These are phyloP conservation scores for Drosophila cardini DNA, from an alignment of 1,140 invertebrate species.

Conservation along the genomic window DNA sequence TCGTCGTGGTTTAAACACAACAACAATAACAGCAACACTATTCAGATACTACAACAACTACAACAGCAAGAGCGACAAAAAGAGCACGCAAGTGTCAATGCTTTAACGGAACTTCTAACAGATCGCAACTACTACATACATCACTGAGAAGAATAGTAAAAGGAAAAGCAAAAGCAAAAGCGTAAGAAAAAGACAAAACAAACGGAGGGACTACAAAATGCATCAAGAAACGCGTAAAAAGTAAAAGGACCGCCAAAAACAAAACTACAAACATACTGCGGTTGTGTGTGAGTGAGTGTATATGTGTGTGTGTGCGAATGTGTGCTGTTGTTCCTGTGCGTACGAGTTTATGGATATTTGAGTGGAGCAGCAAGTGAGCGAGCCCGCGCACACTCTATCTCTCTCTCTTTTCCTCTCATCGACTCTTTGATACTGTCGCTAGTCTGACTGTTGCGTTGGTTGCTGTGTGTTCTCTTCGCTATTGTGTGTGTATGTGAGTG, in stretches of 20 bases:
- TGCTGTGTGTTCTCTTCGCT: constrained; percentile 3
- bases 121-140: constrained; percentile 29
- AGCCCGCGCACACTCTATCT: background rate
- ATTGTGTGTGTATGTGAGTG: constrained; percentile 8
- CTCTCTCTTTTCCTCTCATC: constrained; percentile 3
- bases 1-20: constrained; percentile 40
- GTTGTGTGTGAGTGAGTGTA: background rate
- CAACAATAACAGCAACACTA: constrained; percentile 16
- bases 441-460: constrained; percentile 2
- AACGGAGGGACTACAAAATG: constrained; percentile 56
- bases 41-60: constrained; percentile 17
- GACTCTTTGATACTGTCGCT: constrained; percentile 3
- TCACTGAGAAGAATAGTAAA: constrained; percentile 1
- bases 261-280: constrained; percentile 3
- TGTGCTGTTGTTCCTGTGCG: constrained; percentile 1
- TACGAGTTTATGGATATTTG: constrained; percentile 42
- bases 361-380: constrained; percentile 20
- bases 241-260: constrained; percentile 19
- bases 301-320: constrained; percentile 7
- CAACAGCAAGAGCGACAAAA: constrained; percentile 27
- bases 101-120: constrained; percentile 52
- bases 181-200: constrained; percentile 27
- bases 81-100: constrained; percentile 39
- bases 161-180: constrained; percentile 2
- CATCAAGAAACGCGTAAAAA: constrained; percentile 29